phyloP scores from a whole-genome alignment of 2,888 invertebrate species.

The Trypoxylon attenuatum region DNA sequence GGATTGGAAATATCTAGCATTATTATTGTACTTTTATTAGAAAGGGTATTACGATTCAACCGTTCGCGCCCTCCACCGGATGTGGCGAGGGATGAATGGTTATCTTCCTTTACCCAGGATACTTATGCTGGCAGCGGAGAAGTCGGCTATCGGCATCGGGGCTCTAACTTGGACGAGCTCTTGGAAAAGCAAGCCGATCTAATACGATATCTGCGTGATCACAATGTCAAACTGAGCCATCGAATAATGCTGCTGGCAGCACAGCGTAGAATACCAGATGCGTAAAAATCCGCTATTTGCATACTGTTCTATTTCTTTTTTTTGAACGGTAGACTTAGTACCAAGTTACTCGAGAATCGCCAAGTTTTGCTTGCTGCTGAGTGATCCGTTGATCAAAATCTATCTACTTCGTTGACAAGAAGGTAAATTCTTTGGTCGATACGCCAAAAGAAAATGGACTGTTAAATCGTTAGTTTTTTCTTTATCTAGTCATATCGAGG shows the following conservation, averaged over 20 bases:
- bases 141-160: constrained; percentile 74
- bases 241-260: constrained; percentile 77
- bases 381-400: too few relatives aligned
- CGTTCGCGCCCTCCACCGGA: constrained; percentile 78
- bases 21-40: constrained; percentile 69
- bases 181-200: constrained; percentile 84
- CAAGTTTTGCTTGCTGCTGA: too few relatives aligned
- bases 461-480: too few relatives aligned
- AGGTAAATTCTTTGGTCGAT: too few relatives aligned
- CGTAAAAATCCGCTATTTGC: constrained; percentile 9
- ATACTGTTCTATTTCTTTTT: neutral
- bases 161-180: constrained; percentile 75
- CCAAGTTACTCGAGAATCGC: too few relatives aligned
- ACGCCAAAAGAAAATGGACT: too few relatives aligned
- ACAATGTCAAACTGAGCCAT: constrained; percentile 80
- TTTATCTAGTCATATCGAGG: too few relatives aligned
- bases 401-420: too few relatives aligned
- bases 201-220: constrained; percentile 81
- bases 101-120: constrained; percentile 75
- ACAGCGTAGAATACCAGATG: constrained; percentile 41
- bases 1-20: neutral
- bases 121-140: constrained; percentile 75
- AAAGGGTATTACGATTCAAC: constrained; percentile 79
- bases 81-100: constrained; percentile 80
- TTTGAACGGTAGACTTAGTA: too few relatives aligned